Evolutionary conservation across 2,113 vertebrate genomes (phyloP), one percentile per base, ranked within the genome.

Genomic region (Aptenodytes forsteri): DNA sequence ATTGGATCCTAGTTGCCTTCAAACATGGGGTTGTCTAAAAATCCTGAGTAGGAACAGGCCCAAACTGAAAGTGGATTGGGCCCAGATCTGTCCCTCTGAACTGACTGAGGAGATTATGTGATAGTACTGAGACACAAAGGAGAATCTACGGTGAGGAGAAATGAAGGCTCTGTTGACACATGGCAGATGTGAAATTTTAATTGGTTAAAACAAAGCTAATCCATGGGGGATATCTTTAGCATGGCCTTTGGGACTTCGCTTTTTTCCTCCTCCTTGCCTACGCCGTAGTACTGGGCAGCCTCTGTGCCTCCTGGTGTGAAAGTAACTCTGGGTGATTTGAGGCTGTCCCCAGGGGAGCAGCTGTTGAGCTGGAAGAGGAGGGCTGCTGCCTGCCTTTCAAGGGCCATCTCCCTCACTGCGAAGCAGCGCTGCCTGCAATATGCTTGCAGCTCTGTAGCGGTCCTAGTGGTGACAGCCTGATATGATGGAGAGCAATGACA

Each of bases 181-280:
- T 49, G 69, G 64, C 77, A 97, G 95, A 90, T 90, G 85, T 92
- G n/a, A 67, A 29, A 85, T 75, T 92, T 72, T 88, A 90, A 87
- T 64, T 88, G 89, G 55, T 66, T 71, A 66, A 87, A 94, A 76
- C 54, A 71, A 80, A 95, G 29, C 32, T 54, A 50, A 89, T 89
- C 83, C 64, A n/a, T 8, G 11, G 71, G 92, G 66, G 80, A 92
- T 80, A 65, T 86, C 34, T 91, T 96, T 87, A 95, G 54, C 30
- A 19, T 78, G 71, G 85, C 91, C 87, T 93, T 90, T 64, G 78
- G 89, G 92, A 80, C 64, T 84, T 73, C 23, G 73, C 16, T 59
- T 75, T 89, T 73, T 72, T 9, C 22, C 6, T 36, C 42, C 69
- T 87, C 22, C 65, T 90, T 80, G 86, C 59, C 65, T 56, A 0